Percentiles rank a stretch among this genome's conserved stretches.
Evolutionary conservation across 2,797 vertebrate species (phyloP).

Genomic region (Peromyscus aztecus): DNA sequence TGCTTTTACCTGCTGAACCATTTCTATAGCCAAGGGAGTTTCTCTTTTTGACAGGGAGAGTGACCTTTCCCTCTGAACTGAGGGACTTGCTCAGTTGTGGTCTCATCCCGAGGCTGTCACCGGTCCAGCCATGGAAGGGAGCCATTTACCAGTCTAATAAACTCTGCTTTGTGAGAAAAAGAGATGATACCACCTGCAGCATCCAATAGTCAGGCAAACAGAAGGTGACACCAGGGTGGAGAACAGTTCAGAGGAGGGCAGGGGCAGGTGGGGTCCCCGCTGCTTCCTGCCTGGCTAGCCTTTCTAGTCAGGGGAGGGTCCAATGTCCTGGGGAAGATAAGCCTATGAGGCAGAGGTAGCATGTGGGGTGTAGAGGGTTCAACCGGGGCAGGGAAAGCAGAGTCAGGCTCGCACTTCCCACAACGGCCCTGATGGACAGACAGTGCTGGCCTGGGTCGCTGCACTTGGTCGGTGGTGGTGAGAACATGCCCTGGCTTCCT

Average conservation of each 20-base stretch:
- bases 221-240: no score
- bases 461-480: neutral
- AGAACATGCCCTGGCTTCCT: neutral
- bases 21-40: neutral
- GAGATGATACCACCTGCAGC: rapidly evolving
- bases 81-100: neutral
- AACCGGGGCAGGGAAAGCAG: neutral
- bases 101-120: neutral
- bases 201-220: neutral
- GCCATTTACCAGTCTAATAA: neutral
- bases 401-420: neutral
- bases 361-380: rapidly evolving
- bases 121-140: no score
- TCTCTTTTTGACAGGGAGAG: neutral
- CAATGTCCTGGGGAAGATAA: neutral
- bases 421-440: neutral
- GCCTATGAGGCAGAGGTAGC: rapidly evolving
- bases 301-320: rapidly evolving
- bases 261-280: neutral
- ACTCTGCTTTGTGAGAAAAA: neutral
- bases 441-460: neutral
- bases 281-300: no score
- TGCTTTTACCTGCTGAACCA: neutral
- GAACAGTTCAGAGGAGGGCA: neutral
- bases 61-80: rapidly evolving